Conservation (phyloP, 2,888 invertebrate genomes). For the Cerastoderma edule region DNA sequence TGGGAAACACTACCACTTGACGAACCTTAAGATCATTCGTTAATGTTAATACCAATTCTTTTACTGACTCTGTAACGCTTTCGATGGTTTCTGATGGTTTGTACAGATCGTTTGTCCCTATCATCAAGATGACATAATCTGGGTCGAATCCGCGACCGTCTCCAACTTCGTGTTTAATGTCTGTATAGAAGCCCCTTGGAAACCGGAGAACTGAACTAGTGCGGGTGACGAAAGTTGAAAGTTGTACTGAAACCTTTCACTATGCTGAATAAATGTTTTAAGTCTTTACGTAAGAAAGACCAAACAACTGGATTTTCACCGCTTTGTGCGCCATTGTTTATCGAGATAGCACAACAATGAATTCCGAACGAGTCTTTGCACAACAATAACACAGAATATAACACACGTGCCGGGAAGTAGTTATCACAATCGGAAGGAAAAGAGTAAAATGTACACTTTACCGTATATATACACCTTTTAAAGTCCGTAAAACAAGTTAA, state of each 20-base stretch:
- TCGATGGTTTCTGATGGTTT: not conserved
- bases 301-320: not conserved
- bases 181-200: not conserved
- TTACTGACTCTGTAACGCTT: not conserved
- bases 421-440: no score
- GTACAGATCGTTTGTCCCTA: constrained; percentile 18
- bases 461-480: no score
- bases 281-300: not conserved
- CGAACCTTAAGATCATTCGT: not conserved
- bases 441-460: no score
- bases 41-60: not conserved
- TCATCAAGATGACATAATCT: not conserved
- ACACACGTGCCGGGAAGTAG: no score
- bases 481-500: no score
- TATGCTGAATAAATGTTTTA: no score
- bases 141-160: constrained; percentile 7
- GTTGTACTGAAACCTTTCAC: not conserved
- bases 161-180: not conserved
- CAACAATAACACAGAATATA: no score
- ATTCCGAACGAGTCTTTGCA: no score
- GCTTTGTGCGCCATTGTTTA: not conserved
- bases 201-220: not conserved
- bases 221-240: not conserved
- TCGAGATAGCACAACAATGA: no score
- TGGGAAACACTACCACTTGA: not conserved